Evolutionary conservation across 2,888 invertebrate species (phyloP), one percentile per base, ranked within the genome.

Genomic region (Poecilus cupreus): DNA sequence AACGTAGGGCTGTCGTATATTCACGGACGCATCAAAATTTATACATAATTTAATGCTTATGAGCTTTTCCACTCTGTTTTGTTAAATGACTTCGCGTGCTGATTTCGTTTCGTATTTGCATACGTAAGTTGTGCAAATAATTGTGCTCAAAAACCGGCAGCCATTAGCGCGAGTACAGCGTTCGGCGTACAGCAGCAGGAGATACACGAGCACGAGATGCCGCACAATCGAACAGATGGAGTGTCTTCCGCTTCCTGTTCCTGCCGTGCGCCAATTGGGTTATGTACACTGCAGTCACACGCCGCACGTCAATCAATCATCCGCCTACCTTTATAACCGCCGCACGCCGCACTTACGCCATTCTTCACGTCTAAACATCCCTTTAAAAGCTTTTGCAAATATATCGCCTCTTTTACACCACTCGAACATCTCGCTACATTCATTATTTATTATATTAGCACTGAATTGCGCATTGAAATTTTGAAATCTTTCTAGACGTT

Each of bases 21-120:
- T 46, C 46, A 13, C 46, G 11, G 22, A 20, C 57, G 72, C 72
- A 72, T 72, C 72, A 72, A 72, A 72, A 72, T 72, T 46, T 72
- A 43, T 72, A 43, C 49, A 49, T 72, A 72, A 46, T 46, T 72
- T 68, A 68, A 32, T 68, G 64, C 43, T 72, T 46, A 72, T 72
- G 49, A 72, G 72, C 72, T 43, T 43, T 72, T 46, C 46, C 46
- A 13, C 16, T 46, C 72, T 49, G 46, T 46, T 72, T 46, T 49
- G 72, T 72, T 72, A 72, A 72, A 72, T 46, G 49, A 72, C 46
- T 72, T 72, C 24, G 72, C 72, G 24, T 72, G 72, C 72, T 39
- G 72, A 72, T 60, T 72, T 72, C 37, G 46, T 24, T n/a, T 11
- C 18, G 46, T 72, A 72, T 72, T 72, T 72, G 72, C 72, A 72